Conservation (phyloP, 2,888 invertebrate genomes). For the Rhagium mordax region DNA sequence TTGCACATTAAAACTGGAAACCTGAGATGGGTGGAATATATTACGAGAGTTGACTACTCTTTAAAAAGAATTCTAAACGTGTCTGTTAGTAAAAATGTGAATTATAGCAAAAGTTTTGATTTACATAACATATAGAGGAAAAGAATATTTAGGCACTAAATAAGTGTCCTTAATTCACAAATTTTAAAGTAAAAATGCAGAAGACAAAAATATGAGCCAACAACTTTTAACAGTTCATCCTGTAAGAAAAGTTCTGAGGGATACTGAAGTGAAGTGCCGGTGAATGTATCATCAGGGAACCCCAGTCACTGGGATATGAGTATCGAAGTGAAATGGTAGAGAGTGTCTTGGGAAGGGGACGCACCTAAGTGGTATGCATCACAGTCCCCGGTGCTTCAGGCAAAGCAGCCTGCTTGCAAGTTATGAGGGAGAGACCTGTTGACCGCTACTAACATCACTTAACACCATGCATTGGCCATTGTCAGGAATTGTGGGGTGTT, state of each 20-base stretch:
- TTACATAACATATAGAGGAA: no score
- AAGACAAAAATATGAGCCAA: not conserved
- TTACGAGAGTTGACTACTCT: no score
- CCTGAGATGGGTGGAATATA: no score
- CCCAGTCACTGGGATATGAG: conserved; percentile 8
- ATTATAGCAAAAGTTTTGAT: no score
- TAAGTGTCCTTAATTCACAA: no score
- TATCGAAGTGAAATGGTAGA: conserved; percentile 8
- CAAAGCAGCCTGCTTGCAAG: conserved; percentile 4
- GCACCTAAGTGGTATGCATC: conserved; percentile 24
- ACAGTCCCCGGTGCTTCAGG: conserved; percentile 5
- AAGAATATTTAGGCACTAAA: no score
- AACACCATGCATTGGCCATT: conserved; percentile 11
- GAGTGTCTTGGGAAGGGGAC: conserved; percentile 11
- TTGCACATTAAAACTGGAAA: no score
- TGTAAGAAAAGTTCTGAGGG: not conserved
- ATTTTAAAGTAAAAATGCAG: no score
- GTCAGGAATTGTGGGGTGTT: conserved; percentile 20
- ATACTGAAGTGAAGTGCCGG: not conserved
- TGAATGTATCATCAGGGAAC: conserved; percentile 14
- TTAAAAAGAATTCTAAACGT: no score
- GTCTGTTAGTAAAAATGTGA: no score
- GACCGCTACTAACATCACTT: conserved; percentile 22
- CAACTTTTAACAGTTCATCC: not conserved
- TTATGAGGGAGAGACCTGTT: conserved; percentile 30